These are phyloP conservation scores for Cebus imitator DNA, from an alignment of 2,113 vertebrate species.

Conservation along the genomic window DNA sequence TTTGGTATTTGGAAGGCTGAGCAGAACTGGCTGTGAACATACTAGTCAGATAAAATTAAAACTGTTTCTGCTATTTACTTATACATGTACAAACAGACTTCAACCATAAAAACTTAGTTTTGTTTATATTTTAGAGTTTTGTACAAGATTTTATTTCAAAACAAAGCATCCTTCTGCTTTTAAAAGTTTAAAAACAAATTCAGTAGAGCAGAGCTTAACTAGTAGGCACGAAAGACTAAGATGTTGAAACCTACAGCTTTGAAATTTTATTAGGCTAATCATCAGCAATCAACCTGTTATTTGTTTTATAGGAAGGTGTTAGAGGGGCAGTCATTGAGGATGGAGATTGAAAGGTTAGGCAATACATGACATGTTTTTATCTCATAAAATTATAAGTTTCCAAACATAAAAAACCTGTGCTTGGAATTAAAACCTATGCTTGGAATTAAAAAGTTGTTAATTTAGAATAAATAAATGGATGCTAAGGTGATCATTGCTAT, in stretches of 20 bases:
- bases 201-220: not conserved
- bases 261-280: not conserved
- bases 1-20: not conserved
- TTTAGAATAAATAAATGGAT: not conserved
- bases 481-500: not conserved
- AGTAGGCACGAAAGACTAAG: not conserved
- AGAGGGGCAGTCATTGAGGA: not conserved
- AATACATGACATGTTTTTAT: not conserved
- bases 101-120: not conserved
- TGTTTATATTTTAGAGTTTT: not conserved
- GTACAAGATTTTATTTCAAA: not conserved
- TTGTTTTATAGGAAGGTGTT: not conserved
- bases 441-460: too few species aligned
- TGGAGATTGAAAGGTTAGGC: not conserved
- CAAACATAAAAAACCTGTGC: not conserved
- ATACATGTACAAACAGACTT: not conserved
- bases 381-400: not conserved
- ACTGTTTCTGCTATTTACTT: not conserved
- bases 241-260: not conserved
- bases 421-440: too few species aligned
- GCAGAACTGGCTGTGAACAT: not conserved
- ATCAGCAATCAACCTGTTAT: not conserved
- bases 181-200: conserved; percentile 23
- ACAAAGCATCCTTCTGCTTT: not conserved
- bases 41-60: too few species aligned